A percentile compares a stretch with the other conserved stretches of the same genome.
Conservation (phyloP, 2,113 vertebrate genomes). For the Tetrao urogallus region DNA sequence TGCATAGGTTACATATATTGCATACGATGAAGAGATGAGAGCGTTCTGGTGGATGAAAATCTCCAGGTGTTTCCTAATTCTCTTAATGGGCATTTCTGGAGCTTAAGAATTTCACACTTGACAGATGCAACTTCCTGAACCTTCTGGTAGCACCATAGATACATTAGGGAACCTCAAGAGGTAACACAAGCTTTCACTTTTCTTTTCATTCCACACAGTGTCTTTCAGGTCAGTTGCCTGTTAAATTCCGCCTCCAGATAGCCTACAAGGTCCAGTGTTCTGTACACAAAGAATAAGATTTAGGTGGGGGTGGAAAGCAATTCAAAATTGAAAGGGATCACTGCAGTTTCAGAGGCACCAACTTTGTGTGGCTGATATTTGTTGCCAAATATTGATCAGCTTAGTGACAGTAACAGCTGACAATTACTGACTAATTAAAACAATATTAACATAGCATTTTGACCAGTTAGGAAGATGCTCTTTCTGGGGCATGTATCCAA, state of each 20-base stretch:
- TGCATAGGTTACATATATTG: neutral
- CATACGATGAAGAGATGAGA: conserved; percentile 18
- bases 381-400: neutral
- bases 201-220: neutral
- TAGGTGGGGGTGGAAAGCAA: neutral
- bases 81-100: conserved; percentile 41
- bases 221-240: conserved; percentile 8
- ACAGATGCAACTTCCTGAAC: conserved; percentile 55
- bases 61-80: conserved; percentile 65
- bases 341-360: neutral
- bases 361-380: neutral
- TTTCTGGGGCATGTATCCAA: neutral
- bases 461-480: neutral
- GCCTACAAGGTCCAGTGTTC: neutral
- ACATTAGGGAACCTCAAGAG: neutral
- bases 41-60: conserved; percentile 16
- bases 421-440: neutral
- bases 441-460: neutral
- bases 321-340: neutral
- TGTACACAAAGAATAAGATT: neutral
- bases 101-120: conserved; percentile 61
- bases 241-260: conserved; percentile 30
- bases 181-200: neutral
- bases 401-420: neutral
- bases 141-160: conserved; percentile 12